Conservation (phyloP, 1,140 invertebrate genomes). For the Thaumatotibia leucotreta region DNA sequence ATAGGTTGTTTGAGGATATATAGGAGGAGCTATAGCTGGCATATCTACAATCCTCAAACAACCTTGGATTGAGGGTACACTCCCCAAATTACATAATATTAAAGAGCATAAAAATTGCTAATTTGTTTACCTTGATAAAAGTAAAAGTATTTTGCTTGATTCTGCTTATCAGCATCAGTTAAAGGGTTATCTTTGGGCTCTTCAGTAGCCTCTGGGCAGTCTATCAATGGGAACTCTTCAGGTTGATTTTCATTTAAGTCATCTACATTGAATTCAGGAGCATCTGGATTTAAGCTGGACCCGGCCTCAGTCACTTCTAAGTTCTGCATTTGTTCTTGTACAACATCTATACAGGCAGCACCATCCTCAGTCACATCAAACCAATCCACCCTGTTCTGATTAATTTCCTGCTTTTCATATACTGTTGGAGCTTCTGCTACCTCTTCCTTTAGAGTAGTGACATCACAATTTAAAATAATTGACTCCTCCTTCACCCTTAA, state of each 20-base stretch:
- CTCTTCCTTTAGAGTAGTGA: slow-evolving; percentile 25
- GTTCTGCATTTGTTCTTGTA: slow-evolving; percentile 44
- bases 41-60: too few relatives aligned
- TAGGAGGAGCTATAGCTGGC: neutral
- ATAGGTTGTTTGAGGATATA: neutral
- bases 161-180: slow-evolving; percentile 55
- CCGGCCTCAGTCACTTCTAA: slow-evolving; percentile 32
- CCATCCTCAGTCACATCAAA: slow-evolving; percentile 63
- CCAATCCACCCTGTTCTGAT: slow-evolving; percentile 59
- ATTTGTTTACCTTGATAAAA: slow-evolving; percentile 88
- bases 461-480: slow-evolving; percentile 35
- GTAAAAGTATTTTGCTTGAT: slow-evolving; percentile 82
- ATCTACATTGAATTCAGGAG: slow-evolving; percentile 37
- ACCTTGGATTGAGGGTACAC: too few relatives aligned
- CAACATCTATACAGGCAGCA: slow-evolving; percentile 41
- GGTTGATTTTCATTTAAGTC: slow-evolving; percentile 35
- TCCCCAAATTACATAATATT: too few relatives aligned
- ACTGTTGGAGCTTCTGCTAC: slow-evolving; percentile 36
- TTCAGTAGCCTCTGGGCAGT: slow-evolving; percentile 25
- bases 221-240: slow-evolving; percentile 47
- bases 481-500: slow-evolving; percentile 50
- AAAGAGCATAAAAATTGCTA: too few relatives aligned
- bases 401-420: slow-evolving; percentile 54
- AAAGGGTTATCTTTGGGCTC: slow-evolving; percentile 29
- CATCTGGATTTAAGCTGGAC: slow-evolving; percentile 52